These are phyloP conservation scores for Leuciscus waleckii DNA, from an alignment of 2,797 vertebrate species.

Conservation along the genomic window DNA sequence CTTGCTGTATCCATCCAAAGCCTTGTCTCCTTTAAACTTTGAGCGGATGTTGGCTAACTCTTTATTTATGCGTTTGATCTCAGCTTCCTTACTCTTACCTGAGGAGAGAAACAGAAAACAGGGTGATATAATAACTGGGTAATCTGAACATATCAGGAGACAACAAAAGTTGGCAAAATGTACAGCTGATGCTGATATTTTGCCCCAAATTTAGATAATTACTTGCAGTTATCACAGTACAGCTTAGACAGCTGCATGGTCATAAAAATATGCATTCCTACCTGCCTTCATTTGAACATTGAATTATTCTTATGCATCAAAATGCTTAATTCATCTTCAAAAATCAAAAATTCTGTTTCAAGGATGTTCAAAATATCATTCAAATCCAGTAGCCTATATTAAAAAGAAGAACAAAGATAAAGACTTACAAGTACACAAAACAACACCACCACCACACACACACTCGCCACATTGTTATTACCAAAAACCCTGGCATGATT, in stretches of 20 bases:
- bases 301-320: neutral
- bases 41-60: slow-evolving; percentile 93
- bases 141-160: neutral
- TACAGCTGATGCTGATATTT: neutral
- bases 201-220: neutral
- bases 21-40: slow-evolving; percentile 91
- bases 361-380: neutral
- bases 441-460: neutral
- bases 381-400: neutral
- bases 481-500: neutral
- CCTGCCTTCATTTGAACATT: neutral
- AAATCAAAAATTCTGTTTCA: neutral
- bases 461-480: neutral
- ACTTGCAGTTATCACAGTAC: neutral
- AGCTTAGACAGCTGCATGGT: neutral
- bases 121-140: neutral
- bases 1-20: slow-evolving; percentile 87
- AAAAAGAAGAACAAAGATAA: neutral
- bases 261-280: neutral
- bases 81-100: slow-evolving; percentile 95
- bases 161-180: slow-evolving; percentile 8
- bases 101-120: slow-evolving; percentile 29
- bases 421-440: too few relatives aligned
- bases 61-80: slow-evolving; percentile 94
- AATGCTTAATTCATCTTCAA: neutral